These are phyloP conservation scores for Syrmaticus mikado DNA, from an alignment of 2,113 vertebrate species.

Conservation along the genomic window DNA sequence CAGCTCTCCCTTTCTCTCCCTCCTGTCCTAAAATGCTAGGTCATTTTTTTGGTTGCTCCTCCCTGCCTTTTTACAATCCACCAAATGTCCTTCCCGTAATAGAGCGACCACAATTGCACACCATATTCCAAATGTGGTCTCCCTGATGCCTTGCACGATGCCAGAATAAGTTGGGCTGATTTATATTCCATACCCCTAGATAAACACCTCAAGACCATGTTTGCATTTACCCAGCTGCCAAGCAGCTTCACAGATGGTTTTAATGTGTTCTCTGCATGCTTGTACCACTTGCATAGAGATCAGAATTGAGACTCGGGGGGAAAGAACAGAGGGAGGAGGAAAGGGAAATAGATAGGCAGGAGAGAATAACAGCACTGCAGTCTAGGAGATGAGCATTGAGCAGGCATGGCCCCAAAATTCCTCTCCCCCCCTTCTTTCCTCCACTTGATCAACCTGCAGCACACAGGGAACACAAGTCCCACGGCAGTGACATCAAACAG, in stretches of 20 bases:
- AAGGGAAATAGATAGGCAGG: background rate
- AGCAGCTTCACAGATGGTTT: slow-evolving; percentile 2
- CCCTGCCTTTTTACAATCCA: background rate
- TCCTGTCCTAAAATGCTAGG: background rate
- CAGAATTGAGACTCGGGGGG: background rate
- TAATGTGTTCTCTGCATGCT: background rate
- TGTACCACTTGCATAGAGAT: background rate
- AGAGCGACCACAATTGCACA: slow-evolving; percentile 22
- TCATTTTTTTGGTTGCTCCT: background rate
- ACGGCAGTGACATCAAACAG: background rate
- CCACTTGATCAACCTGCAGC: background rate
- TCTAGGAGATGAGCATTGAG: background rate
- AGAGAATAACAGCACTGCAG: background rate
- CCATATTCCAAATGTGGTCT: slow-evolving; percentile 30
- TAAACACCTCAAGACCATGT: slow-evolving; percentile 50
- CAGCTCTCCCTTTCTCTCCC: background rate
- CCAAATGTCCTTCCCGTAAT: slow-evolving; percentile 48
- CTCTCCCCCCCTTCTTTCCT: background rate
- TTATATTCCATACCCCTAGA: slow-evolving; percentile 50
- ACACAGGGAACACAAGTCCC: background rate
- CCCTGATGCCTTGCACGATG: background rate
- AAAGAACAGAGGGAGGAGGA: background rate
- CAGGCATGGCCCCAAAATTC: background rate
- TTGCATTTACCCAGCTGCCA: slow-evolving; percentile 36
- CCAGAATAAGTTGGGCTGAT: slow-evolving; percentile 7